These are phyloP conservation scores for Nilaparvata lugens DNA, from an alignment of 1,140 invertebrate species.

Conservation along the genomic window DNA sequence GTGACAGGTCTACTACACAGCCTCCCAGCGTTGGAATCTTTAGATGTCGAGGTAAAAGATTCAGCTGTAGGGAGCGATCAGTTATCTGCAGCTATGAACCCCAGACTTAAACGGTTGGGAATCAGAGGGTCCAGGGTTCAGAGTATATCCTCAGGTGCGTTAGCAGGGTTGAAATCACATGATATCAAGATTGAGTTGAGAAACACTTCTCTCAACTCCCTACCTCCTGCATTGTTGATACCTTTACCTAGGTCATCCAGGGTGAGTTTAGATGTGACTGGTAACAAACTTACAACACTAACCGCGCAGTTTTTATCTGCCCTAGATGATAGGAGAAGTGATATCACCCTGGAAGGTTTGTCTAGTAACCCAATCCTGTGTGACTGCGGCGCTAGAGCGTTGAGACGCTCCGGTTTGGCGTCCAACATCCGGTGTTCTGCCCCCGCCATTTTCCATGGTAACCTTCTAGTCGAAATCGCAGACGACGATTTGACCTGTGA, in stretches of 20 bases:
- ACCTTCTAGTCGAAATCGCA: conserved; percentile 58
- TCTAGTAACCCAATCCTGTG: conserved; percentile 70
- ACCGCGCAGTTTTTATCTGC: conserved; percentile 65
- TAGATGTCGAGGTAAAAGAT: conserved; percentile 83
- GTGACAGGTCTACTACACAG: conserved; percentile 65
- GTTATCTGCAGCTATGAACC: conserved; percentile 64
- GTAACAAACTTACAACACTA: conserved; percentile 63
- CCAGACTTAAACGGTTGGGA: conserved; percentile 61
- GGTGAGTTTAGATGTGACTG: conserved; percentile 65
- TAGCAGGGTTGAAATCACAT: conserved; percentile 66
- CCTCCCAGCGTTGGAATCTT: conserved; percentile 52
- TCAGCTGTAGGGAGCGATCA: conserved; percentile 70
- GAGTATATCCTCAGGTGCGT: conserved; percentile 68
- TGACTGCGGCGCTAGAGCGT: conserved; percentile 69
- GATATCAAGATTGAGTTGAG: conserved; percentile 59
- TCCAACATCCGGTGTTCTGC: conserved; percentile 50
- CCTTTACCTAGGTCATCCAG: conserved; percentile 79
- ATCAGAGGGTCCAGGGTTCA: conserved; percentile 63
- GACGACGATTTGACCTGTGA: conserved; percentile 73
- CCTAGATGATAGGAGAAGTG: conserved; percentile 66
- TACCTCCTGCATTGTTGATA: conserved; percentile 73
- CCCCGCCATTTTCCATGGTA: conserved; percentile 56
- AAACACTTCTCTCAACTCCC: conserved; percentile 65
- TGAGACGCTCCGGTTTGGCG: conserved; percentile 47
- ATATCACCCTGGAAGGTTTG: conserved; percentile 60